Evolutionary conservation across 2,797 vertebrate genomes (phyloP), one percentile per base, ranked within the genome.

Genomic region (Pangasius djambal): DNA sequence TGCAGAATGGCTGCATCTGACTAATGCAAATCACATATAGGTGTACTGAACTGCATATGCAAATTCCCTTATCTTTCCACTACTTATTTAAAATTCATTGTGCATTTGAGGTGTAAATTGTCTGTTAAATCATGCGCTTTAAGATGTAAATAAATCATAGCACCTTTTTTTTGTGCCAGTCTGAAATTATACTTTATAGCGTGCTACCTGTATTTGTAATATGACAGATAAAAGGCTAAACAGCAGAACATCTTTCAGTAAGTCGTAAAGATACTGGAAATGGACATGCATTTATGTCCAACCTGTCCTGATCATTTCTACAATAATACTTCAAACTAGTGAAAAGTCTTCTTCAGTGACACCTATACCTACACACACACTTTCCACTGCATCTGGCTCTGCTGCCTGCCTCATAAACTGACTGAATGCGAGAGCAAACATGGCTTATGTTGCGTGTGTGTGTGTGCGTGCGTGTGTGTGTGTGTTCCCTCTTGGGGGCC

Each of bases 401-500:
- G 78, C 70, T 86, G 61, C 87, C 37, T 75, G 86, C 83, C 85
- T 89, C 69, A 70, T 8, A 89, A 84, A 91, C 34, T 28, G 85
- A 83, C 75, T 85, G 31, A 84, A 77, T 31, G 44, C 15, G 44
- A 89, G 72, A 85, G 59, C 63, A 83, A 89, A 84, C 81, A 89
- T 61, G 74, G 88, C 86, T 55, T 89, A 69, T 89, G 88, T 85
- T 79, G 87, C 72, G 34, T 70, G 75, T 22, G 67, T 82, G 57
- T 83, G 88, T 92, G 70, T 34, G 31, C 50, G 87, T 55, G 82
- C 40, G 82, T n/a, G 28, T 65, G 63, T n/a, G 87, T 31, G 83
- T 77, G 74, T 88, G 88, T 92, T 83, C 88, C 93, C 93, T 91
- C 95, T 94, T 94, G 93, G 93, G 94, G 94, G 93, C 95, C 95